Base-by-base conservation (phyloP, 1,140 invertebrate genomes). In the Battus philenor region DNA sequence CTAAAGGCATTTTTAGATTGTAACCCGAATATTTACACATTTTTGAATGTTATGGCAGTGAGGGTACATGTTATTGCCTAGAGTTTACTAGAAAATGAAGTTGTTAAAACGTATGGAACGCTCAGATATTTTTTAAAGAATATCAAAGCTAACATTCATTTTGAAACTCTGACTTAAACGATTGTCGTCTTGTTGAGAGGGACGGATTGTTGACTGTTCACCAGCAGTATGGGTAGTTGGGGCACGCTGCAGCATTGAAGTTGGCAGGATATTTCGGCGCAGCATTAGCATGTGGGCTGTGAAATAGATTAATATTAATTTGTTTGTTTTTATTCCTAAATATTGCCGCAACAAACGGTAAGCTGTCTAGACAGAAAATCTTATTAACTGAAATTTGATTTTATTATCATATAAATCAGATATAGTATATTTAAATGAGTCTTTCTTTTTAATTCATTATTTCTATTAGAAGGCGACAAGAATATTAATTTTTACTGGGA, bases 221-320 rank as follows among this genome's bases (percentile, higher is more conserved):
- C 59, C 73, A 79, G 59, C 88, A 89, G 85, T 86, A 90, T 0
- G 89, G 88, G 68, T 89, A 89, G 84, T 89, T 90, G 49, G 88
- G 88, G 71, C 88, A 90, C 24, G 81, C 68, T 4, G 87, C 79
- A 1, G 88, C 70, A 50, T 82, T 80, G 47, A 88, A 78, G 56
- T 84, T 86, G 26, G 88, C 88, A 2, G 88, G 88, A 55, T 87
- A 87, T 47, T 77, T 73, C 16, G 69, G 67, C 8, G 74, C 79
- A 10, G 63, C 64, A 20, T 59, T 59, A n/a, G 60, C 64, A 54
- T 52, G 50, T 31, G 55, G 65, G 51, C 48, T 75, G 68, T 31
- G 47, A 55, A 53, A 50, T 29, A 36, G 46, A 56, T 44, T 45
- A 34, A n/a, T 46, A 33, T 43, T 9, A 36, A 36, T 47, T 44